Evolutionary conservation across 2,797 vertebrate genomes (phyloP).

Genomic region (Otolemur crassicaudatus): DNA sequence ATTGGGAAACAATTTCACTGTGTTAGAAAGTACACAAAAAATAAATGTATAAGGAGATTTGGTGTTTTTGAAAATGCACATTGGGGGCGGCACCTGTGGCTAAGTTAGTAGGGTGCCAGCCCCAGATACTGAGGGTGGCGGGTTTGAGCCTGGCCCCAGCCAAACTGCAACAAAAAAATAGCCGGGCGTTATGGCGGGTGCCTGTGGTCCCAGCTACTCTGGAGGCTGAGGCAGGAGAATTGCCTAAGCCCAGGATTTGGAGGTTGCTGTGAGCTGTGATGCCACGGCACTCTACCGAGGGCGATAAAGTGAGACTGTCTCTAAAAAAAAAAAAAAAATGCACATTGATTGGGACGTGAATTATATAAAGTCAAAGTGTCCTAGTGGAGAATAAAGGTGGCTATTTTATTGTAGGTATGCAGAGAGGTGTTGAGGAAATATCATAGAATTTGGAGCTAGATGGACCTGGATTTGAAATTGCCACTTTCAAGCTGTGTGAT

Average conservation of each 20-base stretch:
- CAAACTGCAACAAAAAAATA: too few species aligned
- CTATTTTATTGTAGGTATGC: background rate
- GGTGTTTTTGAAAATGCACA: conserved; percentile 41
- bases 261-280: too few species aligned
- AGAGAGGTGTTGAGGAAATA: background rate
- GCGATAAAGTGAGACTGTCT: too few species aligned
- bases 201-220: too few species aligned
- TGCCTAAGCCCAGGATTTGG: too few species aligned
- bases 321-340: background rate
- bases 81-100: background rate
- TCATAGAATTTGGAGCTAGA: background rate
- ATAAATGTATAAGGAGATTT: conserved; percentile 17
- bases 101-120: too few species aligned
- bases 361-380: conserved; percentile 31
- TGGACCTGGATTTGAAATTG: conserved; percentile 26
- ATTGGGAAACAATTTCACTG: conserved; percentile 59
- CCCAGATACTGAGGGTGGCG: too few species aligned
- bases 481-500: conserved; percentile 11
- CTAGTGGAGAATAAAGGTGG: background rate
- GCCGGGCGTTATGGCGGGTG: too few species aligned
- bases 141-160: too few species aligned
- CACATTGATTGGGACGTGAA: conserved; percentile 17
- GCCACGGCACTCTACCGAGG: too few species aligned
- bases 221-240: too few species aligned
- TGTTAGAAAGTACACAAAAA: conserved; percentile 28